Conservation (phyloP, 2,797 vertebrate species). For the Poeciliopsis turneri region DNA sequence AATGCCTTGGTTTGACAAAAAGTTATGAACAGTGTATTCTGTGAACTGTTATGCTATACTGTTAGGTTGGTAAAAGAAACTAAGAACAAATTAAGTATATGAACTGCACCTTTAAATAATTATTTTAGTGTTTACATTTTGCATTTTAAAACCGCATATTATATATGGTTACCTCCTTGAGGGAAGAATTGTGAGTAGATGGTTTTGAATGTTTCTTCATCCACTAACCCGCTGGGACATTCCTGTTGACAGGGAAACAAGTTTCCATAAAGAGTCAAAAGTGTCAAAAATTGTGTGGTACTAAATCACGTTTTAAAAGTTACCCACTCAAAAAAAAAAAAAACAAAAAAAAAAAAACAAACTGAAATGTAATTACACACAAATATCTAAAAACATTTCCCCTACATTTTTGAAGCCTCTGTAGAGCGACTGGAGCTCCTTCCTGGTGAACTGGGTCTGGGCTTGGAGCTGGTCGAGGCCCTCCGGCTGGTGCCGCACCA, state of each 20-base stretch:
- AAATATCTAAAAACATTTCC: neutral
- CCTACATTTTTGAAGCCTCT: constrained; percentile 95
- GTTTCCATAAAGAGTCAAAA: neutral
- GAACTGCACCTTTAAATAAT: neutral
- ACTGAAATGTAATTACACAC: neutral
- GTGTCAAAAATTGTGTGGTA: neutral
- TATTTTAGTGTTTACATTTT: neutral
- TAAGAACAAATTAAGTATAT: neutral
- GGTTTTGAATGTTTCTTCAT: constrained; percentile 93
- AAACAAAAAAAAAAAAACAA: neutral
- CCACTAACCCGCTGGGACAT: constrained; percentile 92
- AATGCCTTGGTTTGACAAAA: neutral
- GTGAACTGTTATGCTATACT: neutral
- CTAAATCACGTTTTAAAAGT: neutral
- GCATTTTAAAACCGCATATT: neutral
- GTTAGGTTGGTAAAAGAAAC: neutral
- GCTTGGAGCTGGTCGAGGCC: constrained; percentile 91
- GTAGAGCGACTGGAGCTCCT: constrained; percentile 93
- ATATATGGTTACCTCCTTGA: constrained; percentile 86
- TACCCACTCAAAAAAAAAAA: neutral
- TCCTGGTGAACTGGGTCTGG: constrained; percentile 92
- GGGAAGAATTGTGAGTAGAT: constrained; percentile 97
- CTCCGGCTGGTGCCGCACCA: constrained; percentile 90
- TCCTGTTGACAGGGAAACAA: constrained; percentile 78
- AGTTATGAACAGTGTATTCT: neutral